These are phyloP conservation scores for Apantesis nais DNA, from an alignment of 2,888 invertebrate genomes.

Conservation along the genomic window DNA sequence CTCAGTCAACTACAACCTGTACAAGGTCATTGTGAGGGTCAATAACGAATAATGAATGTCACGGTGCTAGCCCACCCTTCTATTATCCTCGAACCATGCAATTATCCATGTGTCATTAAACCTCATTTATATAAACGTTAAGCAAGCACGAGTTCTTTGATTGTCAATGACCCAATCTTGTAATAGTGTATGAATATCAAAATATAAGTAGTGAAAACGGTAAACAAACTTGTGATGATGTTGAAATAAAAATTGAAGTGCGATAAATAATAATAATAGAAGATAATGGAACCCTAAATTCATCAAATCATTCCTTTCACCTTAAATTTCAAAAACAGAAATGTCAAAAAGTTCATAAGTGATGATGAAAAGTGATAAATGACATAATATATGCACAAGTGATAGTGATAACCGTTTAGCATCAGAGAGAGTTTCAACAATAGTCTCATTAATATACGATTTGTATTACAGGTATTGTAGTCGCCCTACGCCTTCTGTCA, in stretches of 20 bases:
- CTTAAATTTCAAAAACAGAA: too few species aligned
- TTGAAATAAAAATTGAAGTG: too few species aligned
- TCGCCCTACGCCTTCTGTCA: slow-evolving; percentile 90
- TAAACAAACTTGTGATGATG: too few species aligned
- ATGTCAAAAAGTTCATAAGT: too few species aligned
- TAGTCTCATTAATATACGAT: background rate
- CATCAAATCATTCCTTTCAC: too few species aligned
- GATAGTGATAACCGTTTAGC: background rate
- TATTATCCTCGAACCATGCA: slow-evolving; percentile 2
- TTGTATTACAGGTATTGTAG: slow-evolving; percentile 87
- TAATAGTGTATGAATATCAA: background rate
- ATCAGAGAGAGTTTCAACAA: background rate
- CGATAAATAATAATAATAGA: too few species aligned
- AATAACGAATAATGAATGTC: slow-evolving; percentile 6
- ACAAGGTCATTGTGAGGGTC: slow-evolving; percentile 9
- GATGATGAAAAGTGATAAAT: too few species aligned
- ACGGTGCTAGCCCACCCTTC: slow-evolving; percentile 12
- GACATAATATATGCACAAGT: too few species aligned
- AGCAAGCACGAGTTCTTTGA: background rate
- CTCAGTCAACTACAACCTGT: slow-evolving; percentile 6
- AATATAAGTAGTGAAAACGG: too few species aligned
- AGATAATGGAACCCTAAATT: too few species aligned
- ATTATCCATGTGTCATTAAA: background rate
- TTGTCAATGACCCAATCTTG: background rate
- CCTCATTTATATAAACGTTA: slow-evolving; percentile 1